Percentiles rank a stretch among this genome's conserved stretches.
These are phyloP conservation scores for Sibirionetta formosa DNA, from an alignment of 2,797 vertebrate species.

Conservation along the genomic window DNA sequence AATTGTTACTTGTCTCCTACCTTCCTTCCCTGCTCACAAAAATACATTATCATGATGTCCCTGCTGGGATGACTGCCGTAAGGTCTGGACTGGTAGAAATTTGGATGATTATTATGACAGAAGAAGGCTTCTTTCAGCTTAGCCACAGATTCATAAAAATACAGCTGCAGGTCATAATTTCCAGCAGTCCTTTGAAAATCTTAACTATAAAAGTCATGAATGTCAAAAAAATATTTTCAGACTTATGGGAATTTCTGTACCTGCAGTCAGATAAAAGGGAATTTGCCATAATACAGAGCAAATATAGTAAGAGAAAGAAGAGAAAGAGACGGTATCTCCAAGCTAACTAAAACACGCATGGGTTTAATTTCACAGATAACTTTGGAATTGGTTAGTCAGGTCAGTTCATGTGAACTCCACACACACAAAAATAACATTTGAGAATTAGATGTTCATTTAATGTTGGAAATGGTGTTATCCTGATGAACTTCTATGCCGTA, in stretches of 20 bases:
- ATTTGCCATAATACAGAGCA: conserved; percentile 49
- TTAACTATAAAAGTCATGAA: conserved; percentile 35
- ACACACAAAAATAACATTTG: not conserved
- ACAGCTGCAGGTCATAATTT: conserved; percentile 58
- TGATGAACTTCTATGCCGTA: not conserved
- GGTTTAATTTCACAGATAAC: conserved; percentile 48
- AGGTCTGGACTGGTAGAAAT: conserved; percentile 17
- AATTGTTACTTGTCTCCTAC: not conserved
- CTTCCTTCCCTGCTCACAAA: not conserved
- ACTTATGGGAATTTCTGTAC: conserved; percentile 46
- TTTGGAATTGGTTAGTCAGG: conserved; percentile 8
- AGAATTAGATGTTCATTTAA: conserved; percentile 9
- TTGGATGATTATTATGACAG: conserved; percentile 44
- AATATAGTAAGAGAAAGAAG: conserved; percentile 19
- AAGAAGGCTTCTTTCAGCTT: conserved; percentile 34
- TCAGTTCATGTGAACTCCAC: not conserved
- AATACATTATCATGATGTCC: not conserved
- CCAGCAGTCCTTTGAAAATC: conserved; percentile 67
- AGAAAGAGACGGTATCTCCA: not conserved
- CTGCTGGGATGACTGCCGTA: not conserved
- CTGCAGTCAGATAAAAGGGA: conserved; percentile 53
- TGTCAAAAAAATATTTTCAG: conserved; percentile 55
- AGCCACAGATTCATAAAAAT: conserved; percentile 33
- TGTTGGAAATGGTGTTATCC: not conserved
- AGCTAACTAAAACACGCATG: not conserved